phyloP scores from a whole-genome alignment of 2,797 vertebrate species.

The Eulemur rubriventer region DNA sequence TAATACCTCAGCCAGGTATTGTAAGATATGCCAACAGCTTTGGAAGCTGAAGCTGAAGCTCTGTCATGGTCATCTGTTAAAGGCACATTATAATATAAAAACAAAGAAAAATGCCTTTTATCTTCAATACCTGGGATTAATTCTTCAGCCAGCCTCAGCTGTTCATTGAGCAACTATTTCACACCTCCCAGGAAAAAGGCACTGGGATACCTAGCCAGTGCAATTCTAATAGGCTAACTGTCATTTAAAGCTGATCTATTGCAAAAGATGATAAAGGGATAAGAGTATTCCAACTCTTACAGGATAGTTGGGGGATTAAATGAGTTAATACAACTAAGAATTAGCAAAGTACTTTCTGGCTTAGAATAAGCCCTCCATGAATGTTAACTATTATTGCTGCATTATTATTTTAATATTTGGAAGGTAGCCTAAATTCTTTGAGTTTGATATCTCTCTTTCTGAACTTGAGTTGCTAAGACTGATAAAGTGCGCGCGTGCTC shows the following conservation, averaged over 20 bases:
- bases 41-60: constrained; percentile 32
- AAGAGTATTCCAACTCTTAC: neutral
- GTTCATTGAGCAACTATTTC: neutral
- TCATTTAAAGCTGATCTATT: neutral
- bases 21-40: neutral
- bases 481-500: neutral
- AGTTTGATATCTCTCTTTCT: neutral
- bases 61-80: neutral
- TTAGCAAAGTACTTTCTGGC: neutral
- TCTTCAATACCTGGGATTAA: neutral
- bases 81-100: constrained; percentile 38
- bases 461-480: constrained; percentile 24
- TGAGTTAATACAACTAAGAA: neutral
- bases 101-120: neutral
- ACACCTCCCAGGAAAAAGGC: neutral
- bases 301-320: neutral
- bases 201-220: neutral
- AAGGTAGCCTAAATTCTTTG: constrained; percentile 1
- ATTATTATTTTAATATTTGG: constrained; percentile 1
- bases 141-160: neutral
- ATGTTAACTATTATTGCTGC: neutral
- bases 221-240: neutral
- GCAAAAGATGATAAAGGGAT: neutral
- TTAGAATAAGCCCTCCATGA: neutral
- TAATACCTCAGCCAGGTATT: neutral